A percentile compares a stretch with the other conserved stretches of the same genome.
Conservation (phyloP, 1,140 invertebrate species). For the Augochlora pura region DNA sequence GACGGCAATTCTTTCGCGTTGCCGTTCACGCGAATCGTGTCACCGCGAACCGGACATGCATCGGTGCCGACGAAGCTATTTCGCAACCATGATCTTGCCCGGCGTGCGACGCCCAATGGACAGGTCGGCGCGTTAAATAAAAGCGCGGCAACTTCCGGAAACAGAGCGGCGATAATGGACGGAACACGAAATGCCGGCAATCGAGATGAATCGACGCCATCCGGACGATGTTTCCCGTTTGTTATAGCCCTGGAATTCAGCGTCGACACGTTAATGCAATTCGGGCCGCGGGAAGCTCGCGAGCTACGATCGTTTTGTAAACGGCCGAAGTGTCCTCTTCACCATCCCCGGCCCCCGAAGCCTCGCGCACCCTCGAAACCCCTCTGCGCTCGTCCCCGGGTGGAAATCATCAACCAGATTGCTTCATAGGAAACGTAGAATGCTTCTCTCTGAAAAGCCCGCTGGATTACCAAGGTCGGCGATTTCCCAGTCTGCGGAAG, state of each 20-base stretch:
- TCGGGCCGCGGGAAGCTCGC: background rate
- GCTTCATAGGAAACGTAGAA: constrained; percentile 55
- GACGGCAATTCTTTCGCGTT: background rate
- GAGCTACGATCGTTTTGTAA: constrained; percentile 19
- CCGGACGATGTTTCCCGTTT: constrained; percentile 9
- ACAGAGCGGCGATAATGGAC: constrained; percentile 40
- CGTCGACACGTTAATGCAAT: constrained; percentile 17
- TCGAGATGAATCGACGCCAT: constrained; percentile 16
- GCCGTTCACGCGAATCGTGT: no score
- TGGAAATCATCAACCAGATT: constrained; percentile 58
- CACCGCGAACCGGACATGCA: background rate
- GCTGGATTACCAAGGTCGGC: constrained; percentile 61
- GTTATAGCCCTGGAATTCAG: background rate
- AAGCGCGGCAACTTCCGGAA: constrained; percentile 31
- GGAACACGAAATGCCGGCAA: background rate
- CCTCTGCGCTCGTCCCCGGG: background rate
- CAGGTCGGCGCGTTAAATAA: background rate
- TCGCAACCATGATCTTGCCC: background rate
- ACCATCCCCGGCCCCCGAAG: background rate
- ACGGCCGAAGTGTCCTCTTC: background rate
- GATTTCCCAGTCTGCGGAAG: constrained; percentile 62
- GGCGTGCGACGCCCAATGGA: background rate
- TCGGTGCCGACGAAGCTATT: background rate
- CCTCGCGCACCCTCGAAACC: background rate
- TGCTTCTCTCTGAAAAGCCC: constrained; percentile 48